These are phyloP conservation scores for Numida meleagris DNA, from an alignment of 2,113 vertebrate genomes.

Conservation along the genomic window DNA sequence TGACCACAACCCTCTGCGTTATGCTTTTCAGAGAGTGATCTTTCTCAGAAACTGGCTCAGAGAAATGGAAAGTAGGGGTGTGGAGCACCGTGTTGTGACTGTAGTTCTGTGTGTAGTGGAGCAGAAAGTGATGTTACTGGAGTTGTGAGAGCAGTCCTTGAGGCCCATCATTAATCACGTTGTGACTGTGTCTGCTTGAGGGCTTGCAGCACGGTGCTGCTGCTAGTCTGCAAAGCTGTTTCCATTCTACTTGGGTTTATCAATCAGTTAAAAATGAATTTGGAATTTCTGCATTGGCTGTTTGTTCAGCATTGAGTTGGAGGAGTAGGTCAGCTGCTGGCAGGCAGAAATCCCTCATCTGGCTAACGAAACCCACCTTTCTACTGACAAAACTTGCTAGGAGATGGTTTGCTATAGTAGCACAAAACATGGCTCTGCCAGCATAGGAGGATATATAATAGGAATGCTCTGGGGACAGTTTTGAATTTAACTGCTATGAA, in stretches of 20 bases:
- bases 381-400: neutral
- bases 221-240: neutral
- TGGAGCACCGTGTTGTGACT: neutral
- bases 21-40: neutral
- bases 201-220: neutral
- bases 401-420: rapidly evolving
- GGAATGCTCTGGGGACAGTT: neutral
- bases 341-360: neutral
- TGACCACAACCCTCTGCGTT: neutral
- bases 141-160: conserved; percentile 7
- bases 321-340: neutral
- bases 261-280: neutral
- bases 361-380: neutral
- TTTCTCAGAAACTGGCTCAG: conserved; percentile 10
- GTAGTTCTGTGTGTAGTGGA: neutral
- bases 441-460: neutral
- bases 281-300: neutral
- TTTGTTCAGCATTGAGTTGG: neutral
- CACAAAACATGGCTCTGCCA: neutral
- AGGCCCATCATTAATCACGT: rapidly evolving
- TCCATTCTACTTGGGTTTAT: neutral
- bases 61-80: neutral
- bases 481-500: conserved; percentile 4
- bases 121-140: neutral
- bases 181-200: neutral